Percentiles rank a stretch among this genome's conserved stretches.
phyloP scores from a whole-genome alignment of 2,888 invertebrate genomes.

The Sclerodermus sp. region DNA sequence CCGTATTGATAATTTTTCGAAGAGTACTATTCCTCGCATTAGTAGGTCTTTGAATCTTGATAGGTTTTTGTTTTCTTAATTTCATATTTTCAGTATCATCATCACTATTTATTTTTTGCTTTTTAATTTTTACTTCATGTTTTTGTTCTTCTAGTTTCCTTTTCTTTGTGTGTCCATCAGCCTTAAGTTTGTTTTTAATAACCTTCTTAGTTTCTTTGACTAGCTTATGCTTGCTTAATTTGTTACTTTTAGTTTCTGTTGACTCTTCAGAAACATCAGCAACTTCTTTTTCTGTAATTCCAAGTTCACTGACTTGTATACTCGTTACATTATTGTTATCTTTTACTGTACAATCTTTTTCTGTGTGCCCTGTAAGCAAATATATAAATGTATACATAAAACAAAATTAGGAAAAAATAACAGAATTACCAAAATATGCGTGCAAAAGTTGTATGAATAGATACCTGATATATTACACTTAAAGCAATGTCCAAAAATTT shows the following conservation, averaged over 20 bases:
- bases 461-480: slow-evolving; percentile 40
- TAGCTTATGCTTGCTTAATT: neutral
- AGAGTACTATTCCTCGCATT: slow-evolving; percentile 2
- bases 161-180: no score
- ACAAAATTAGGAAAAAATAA: no score
- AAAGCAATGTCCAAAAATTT: slow-evolving; percentile 41
- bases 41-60: neutral
- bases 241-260: slow-evolving; percentile 6
- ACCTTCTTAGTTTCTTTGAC: no score
- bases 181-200: no score
- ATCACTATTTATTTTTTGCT: neutral
- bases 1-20: neutral
- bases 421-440: neutral
- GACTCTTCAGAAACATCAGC: slow-evolving; percentile 2
- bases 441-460: neutral
- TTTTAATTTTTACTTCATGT: no score
- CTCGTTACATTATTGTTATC: neutral
- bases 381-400: slow-evolving; percentile 1
- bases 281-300: slow-evolving; percentile 9
- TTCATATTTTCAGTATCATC: neutral
- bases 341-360: slow-evolving; percentile 31
- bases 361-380: slow-evolving; percentile 36
- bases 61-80: neutral
- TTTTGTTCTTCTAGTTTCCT: no score
- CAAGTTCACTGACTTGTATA: slow-evolving; percentile 5